Conservation (phyloP, 2,113 vertebrate genomes). For the Cynopterus brachyotis region DNA sequence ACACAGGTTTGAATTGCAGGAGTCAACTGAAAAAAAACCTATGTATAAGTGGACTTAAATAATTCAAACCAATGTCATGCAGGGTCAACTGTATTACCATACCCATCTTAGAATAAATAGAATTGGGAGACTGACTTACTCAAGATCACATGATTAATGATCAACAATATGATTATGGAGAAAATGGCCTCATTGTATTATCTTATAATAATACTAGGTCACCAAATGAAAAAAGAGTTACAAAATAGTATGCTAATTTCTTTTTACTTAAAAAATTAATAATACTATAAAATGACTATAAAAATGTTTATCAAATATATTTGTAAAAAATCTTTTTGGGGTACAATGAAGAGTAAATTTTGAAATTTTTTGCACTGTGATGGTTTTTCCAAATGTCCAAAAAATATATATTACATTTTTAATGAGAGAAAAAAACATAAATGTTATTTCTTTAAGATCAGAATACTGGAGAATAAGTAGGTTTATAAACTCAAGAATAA, state of each 20-base stretch:
- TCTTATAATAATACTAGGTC: background rate
- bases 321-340: background rate
- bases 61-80: background rate
- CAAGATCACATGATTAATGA: background rate
- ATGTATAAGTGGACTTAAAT: background rate
- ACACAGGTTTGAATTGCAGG: background rate
- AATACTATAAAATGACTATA: background rate
- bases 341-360: background rate
- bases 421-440: background rate
- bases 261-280: constrained; percentile 16
- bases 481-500: background rate
- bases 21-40: background rate
- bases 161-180: background rate
- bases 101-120: background rate
- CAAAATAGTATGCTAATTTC: background rate
- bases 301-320: background rate
- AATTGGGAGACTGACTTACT: background rate
- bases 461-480: background rate
- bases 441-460: constrained; percentile 29
- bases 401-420: background rate
- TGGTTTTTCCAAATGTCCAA: constrained; percentile 10
- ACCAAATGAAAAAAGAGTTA: background rate
- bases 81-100: background rate
- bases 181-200: background rate
- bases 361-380: background rate